A percentile compares a stretch with the other conserved stretches of the same genome.
phyloP scores from a whole-genome alignment of 2,113 vertebrate genomes.

The Tricholaema leucomelas region DNA sequence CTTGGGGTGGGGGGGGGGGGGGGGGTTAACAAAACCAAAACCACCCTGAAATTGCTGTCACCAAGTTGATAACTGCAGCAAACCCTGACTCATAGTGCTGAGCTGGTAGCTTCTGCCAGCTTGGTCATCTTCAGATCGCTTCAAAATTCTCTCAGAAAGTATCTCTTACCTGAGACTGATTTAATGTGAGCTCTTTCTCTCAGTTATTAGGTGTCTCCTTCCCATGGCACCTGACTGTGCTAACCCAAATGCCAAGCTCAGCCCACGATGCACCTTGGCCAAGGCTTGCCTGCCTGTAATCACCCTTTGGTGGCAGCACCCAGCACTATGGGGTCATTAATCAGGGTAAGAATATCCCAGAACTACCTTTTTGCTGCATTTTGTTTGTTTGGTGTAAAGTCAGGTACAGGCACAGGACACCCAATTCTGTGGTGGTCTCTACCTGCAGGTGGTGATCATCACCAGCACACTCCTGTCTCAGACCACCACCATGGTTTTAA shows the following conservation, averaged over 20 bases:
- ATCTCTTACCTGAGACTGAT: not conserved
- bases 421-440: too few relatives aligned
- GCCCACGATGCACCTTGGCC: rapidly evolving
- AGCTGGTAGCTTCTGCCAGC: not conserved
- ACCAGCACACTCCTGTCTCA: not conserved
- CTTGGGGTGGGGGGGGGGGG: too few relatives aligned
- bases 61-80: not conserved
- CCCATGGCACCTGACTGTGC: not conserved
- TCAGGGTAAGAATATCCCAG: not conserved
- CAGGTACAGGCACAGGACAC: not conserved
- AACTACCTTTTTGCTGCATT: not conserved
- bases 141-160: not conserved
- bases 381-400: not conserved
- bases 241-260: not conserved
- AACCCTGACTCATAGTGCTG: not conserved
- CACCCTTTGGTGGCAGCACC: not conserved
- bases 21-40: rapidly evolving
- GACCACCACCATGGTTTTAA: not conserved
- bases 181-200: not conserved
- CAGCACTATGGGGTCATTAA: rapidly evolving
- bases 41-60: not conserved
- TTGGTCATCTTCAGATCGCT: rapidly evolving
- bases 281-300: rapidly evolving
- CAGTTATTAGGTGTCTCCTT: not conserved
- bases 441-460: not conserved